Conservation (phyloP, 2,888 invertebrate genomes). For the Chaetoderma sp. region DNA sequence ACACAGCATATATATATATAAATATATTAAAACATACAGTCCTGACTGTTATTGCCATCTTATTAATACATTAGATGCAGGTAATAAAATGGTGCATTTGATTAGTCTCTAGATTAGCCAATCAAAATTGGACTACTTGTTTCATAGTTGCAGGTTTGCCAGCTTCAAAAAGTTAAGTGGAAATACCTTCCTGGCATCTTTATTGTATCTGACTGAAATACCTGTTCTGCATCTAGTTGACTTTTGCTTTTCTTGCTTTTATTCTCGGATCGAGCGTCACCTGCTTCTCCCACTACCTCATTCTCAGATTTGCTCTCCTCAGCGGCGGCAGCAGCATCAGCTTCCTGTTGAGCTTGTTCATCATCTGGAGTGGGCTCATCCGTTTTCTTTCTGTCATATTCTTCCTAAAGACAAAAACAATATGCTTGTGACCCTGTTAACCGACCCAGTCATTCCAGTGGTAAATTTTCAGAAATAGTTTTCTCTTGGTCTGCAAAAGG, state of each 20-base stretch:
- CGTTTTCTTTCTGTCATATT: constrained; percentile 61
- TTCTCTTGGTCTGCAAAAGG: no score
- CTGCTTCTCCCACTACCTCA: constrained; percentile 20
- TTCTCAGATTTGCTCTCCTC: constrained; percentile 5
- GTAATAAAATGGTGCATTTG: not conserved
- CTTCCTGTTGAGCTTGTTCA: constrained; percentile 27
- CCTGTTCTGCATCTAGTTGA: constrained; percentile 46
- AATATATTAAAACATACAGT: no score
- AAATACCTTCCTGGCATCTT: no score
- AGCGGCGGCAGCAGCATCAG: constrained; percentile 18
- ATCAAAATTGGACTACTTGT: no score
- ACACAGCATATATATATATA: no score
- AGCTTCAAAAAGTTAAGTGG: no score
- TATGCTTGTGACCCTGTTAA: no score
- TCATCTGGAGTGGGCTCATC: constrained; percentile 62
- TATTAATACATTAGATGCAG: not conserved
- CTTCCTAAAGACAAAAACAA: no score
- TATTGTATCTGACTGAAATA: not conserved
- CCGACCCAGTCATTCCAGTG: no score
- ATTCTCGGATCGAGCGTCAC: constrained; percentile 42
- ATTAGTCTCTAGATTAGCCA: not conserved
- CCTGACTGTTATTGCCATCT: no score
- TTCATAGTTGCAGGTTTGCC: no score
- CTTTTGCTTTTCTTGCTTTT: constrained; percentile 50
- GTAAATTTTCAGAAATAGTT: no score